Evolutionary conservation across 2,888 invertebrate species (phyloP).

Genomic region (Volucella inflata): DNA sequence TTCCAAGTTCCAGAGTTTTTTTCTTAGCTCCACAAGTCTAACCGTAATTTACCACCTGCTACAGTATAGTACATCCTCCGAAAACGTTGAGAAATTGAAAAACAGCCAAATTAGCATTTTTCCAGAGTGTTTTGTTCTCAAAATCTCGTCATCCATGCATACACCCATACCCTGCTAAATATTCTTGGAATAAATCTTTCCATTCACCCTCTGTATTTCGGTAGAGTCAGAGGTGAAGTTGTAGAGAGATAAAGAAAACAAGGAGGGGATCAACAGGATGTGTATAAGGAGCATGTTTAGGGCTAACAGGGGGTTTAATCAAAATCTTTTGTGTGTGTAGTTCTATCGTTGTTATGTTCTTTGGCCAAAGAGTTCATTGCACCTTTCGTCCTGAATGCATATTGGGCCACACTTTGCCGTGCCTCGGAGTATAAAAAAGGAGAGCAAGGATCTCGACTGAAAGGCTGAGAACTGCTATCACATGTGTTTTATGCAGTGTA

Average conservation of each 20-base stretch:
- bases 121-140: not conserved
- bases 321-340: constrained; percentile 19
- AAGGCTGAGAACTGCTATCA: not conserved
- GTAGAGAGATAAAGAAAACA: too few relatives aligned
- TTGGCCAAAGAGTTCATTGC: constrained; percentile 16
- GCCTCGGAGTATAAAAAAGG: not conserved
- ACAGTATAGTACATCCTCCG: not conserved
- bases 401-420: not conserved
- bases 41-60: constrained; percentile 32
- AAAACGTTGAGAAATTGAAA: not conserved
- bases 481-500: constrained; percentile 32
- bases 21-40: too few relatives aligned
- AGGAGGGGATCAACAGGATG: too few relatives aligned
- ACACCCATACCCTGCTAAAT: not conserved
- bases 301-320: not conserved
- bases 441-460: not conserved
- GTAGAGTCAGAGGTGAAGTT: too few relatives aligned
- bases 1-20: not conserved
- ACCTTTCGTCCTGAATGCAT: not conserved
- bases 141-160: constrained; percentile 7
- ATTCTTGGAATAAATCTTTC: constrained; percentile 19
- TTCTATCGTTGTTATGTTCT: constrained; percentile 1
- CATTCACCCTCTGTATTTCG: too few relatives aligned
- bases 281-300: not conserved
- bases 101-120: constrained; percentile 25